phyloP scores from a whole-genome alignment of 2,888 invertebrate species.

The Trissolcus brochymenae region DNA sequence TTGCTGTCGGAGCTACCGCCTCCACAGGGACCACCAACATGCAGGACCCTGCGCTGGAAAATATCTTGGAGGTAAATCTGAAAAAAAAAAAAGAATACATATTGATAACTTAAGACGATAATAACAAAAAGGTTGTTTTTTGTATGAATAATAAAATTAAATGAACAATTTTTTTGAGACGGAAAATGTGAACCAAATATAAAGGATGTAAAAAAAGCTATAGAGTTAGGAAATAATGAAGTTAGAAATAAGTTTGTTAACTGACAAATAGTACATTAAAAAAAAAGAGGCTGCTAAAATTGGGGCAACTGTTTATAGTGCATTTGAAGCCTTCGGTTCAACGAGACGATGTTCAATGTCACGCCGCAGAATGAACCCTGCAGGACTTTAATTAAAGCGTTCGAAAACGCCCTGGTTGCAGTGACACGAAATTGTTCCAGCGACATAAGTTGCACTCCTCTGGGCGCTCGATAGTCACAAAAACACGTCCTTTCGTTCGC shows the following conservation, averaged over 20 bases:
- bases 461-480: conserved; percentile 59
- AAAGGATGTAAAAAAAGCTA: no score
- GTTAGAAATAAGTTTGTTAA: no score
- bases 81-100: neutral
- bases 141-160: no score
- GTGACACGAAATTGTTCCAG: conserved; percentile 46
- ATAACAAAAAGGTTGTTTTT: no score
- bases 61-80: conserved; percentile 70
- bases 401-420: conserved; percentile 44
- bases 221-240: no score
- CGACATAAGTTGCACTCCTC: conserved; percentile 58
- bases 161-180: no score
- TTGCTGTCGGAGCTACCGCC: conserved; percentile 71
- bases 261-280: neutral
- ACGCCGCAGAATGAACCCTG: conserved; percentile 40
- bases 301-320: conserved; percentile 45
- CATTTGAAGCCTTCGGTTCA: conserved; percentile 38
- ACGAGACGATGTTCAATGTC: conserved; percentile 29
- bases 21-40: conserved; percentile 71
- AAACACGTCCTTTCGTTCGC: conserved; percentile 53
- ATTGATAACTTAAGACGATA: no score
- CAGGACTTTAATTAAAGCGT: conserved; percentile 52
- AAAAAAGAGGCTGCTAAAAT: conserved; percentile 14
- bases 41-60: conserved; percentile 75
- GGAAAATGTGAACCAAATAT: no score